Conservation (phyloP, 2,888 invertebrate genomes). For the Tetheella fluctuosa region DNA sequence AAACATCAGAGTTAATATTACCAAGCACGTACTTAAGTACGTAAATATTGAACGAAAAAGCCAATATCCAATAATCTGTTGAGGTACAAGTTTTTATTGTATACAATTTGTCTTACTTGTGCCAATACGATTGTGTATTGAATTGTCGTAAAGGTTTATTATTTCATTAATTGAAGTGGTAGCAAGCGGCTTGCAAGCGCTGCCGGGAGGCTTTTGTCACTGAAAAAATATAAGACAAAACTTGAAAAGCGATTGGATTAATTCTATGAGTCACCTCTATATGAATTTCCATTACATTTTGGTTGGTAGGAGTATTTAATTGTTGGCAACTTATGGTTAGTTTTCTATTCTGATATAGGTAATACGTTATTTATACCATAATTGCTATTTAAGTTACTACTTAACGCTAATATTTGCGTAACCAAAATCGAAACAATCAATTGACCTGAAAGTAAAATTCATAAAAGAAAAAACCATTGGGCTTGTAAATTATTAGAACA, state of each 20-base stretch:
- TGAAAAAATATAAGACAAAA: constrained; percentile 41
- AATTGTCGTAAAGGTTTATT: constrained; percentile 47
- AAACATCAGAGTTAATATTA: background rate
- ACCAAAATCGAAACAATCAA: constrained; percentile 19
- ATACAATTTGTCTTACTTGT: constrained; percentile 7
- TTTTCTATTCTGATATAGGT: background rate
- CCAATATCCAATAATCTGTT: background rate
- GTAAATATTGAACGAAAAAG: background rate
- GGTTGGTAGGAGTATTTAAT: constrained; percentile 23
- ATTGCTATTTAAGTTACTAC: background rate
- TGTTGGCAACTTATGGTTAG: too few species aligned
- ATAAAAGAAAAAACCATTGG: constrained; percentile 46
- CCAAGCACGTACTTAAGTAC: too few species aligned
- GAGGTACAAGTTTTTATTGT: background rate
- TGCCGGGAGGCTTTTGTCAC: constrained; percentile 39
- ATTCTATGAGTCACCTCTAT: constrained; percentile 42
- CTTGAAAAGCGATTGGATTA: constrained; percentile 47
- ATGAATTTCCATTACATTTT: constrained; percentile 47
- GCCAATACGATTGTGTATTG: constrained; percentile 19
- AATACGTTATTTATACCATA: background rate
- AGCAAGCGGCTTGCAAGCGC: constrained; percentile 28
- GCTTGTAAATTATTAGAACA: constrained; percentile 58
- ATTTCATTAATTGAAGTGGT: constrained; percentile 54
- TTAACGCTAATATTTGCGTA: background rate
- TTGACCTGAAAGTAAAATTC: constrained; percentile 35